phyloP scores from a whole-genome alignment of 1,140 invertebrate species.

The Sitobion miscanthi region DNA sequence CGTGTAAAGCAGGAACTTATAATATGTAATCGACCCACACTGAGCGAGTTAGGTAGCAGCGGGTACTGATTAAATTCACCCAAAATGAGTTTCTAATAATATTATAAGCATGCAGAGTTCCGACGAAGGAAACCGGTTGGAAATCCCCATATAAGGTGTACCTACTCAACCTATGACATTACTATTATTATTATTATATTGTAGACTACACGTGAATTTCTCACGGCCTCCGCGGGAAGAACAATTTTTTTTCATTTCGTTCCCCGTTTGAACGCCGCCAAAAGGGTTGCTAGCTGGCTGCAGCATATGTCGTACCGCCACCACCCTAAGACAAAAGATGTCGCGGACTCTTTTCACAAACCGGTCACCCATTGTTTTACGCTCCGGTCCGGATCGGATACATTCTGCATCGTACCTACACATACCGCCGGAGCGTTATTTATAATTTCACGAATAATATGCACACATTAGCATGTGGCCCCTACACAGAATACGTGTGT shows the following conservation, averaged over 20 bases:
- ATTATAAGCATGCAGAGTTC: neutral
- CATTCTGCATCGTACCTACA: neutral
- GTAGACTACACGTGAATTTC: neutral
- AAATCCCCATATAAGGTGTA: neutral
- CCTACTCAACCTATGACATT: neutral
- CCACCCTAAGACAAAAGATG: constrained; percentile 47
- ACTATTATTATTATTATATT: neutral
- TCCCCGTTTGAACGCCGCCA: neutral
- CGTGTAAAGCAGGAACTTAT: neutral
- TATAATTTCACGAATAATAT: constrained; percentile 5
- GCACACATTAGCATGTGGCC: constrained; percentile 31
- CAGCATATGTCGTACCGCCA: neutral
- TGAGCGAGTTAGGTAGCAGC: too few species aligned
- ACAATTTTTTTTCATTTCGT: neutral
- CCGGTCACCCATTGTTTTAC: constrained; percentile 49
- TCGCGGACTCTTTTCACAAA: constrained; percentile 44
- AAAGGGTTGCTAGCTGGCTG: constrained; percentile 5
- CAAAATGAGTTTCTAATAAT: neutral
- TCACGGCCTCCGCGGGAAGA: constrained; percentile 11
- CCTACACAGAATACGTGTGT: constrained; percentile 11
- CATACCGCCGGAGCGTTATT: neutral
- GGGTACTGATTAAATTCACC: neutral
- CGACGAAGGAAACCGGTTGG: neutral
- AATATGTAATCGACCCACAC: neutral
- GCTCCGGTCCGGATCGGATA: neutral